A percentile compares a stretch with the other conserved stretches of the same genome.
Evolutionary conservation across 2,797 vertebrate genomes (phyloP).

Genomic region (Gambelia wislizenii): DNA sequence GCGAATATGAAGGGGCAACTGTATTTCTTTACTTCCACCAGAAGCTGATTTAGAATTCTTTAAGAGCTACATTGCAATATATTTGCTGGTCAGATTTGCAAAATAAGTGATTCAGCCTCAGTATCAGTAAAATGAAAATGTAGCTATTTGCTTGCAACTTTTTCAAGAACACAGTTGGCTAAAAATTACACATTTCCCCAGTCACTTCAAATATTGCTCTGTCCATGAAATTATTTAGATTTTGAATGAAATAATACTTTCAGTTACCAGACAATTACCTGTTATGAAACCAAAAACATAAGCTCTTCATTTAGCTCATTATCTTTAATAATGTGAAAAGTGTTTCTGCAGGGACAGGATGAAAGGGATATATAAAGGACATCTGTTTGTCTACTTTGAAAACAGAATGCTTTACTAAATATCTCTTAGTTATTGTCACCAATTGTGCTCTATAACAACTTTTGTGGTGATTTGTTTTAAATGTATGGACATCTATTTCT

Average conservation of each 20-base stretch:
- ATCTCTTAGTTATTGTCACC: background rate
- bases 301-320: background rate
- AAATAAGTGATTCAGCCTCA: background rate
- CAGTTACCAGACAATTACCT: background rate
- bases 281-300: background rate
- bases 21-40: too few species aligned
- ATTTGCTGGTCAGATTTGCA: background rate
- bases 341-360: background rate
- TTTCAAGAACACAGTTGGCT: background rate
- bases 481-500: background rate
- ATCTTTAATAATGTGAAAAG: background rate
- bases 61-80: background rate
- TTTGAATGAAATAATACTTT: background rate
- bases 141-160: too few species aligned
- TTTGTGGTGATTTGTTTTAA: background rate
- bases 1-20: too few species aligned
- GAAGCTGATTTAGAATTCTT: too few species aligned
- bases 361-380: too few species aligned
- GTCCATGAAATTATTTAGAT: background rate
- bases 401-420: too few species aligned
- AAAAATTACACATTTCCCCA: too few species aligned
- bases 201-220: background rate
- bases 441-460: background rate
- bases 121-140: background rate
- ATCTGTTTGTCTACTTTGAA: too few species aligned